A percentile compares a stretch with the other conserved stretches of the same genome.
These are phyloP conservation scores for Orthonychiurus folsomi DNA, from an alignment of 2,888 invertebrate species.

Conservation along the genomic window DNA sequence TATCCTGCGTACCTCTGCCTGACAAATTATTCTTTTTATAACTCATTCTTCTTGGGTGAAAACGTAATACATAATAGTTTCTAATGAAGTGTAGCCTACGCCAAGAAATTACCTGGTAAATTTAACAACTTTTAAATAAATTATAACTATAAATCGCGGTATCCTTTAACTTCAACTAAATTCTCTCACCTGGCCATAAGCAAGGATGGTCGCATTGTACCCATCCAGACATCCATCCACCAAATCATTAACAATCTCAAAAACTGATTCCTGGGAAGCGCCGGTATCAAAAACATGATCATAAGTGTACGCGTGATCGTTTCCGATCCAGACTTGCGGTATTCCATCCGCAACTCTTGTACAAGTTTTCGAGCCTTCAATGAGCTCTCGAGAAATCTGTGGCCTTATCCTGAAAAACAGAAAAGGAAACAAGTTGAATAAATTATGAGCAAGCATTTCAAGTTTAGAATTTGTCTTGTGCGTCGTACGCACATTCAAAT, in stretches of 20 bases:
- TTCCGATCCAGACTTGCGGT: slow-evolving; percentile 83
- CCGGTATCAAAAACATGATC: slow-evolving; percentile 87
- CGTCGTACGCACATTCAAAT: too few species aligned
- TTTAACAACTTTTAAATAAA: too few species aligned
- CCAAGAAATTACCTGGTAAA: too few species aligned
- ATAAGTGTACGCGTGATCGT: slow-evolving; percentile 91
- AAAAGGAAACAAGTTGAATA: too few species aligned
- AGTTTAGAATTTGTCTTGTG: too few species aligned
- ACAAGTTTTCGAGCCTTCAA: slow-evolving; percentile 90
- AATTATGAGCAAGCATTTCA: too few species aligned
- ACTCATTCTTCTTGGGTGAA: too few species aligned
- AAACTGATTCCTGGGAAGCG: slow-evolving; percentile 65
- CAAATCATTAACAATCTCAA: slow-evolving; percentile 66
- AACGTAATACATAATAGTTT: too few species aligned
- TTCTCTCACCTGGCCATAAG: slow-evolving; percentile 75
- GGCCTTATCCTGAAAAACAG: slow-evolving; percentile 86
- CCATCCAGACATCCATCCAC: slow-evolving; percentile 90
- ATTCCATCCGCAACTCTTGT: slow-evolving; percentile 81
- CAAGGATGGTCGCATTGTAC: slow-evolving; percentile 95
- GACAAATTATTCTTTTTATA: too few species aligned
- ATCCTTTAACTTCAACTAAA: neutral
- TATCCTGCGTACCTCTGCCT: too few species aligned
- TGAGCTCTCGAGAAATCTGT: slow-evolving; percentile 80
- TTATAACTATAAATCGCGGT: too few species aligned
- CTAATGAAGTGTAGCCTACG: too few species aligned